These are phyloP conservation scores for Coryphaenoides rupestris DNA, from an alignment of 2,113 vertebrate genomes.

Conservation along the genomic window DNA sequence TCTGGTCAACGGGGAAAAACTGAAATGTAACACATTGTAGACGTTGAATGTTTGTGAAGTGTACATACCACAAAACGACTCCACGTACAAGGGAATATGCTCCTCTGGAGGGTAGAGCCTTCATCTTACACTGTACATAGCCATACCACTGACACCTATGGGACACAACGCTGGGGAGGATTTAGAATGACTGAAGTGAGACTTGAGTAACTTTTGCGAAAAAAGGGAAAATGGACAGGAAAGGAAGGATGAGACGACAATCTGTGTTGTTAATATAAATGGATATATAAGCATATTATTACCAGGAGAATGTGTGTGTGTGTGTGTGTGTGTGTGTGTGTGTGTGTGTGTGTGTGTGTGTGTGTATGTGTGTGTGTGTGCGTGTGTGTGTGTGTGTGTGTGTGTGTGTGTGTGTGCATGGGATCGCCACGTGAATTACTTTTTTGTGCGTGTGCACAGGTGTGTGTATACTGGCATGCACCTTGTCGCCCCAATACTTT, in stretches of 20 bases:
- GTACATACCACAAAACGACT: conserved; percentile 34
- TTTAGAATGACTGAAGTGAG: conserved; percentile 37
- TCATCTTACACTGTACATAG: conserved; percentile 64
- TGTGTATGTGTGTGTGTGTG: conserved; percentile 24
- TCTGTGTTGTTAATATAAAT: conserved; percentile 71
- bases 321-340: conserved; percentile 29
- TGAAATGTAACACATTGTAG: conserved; percentile 46
- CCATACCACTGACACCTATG: conserved; percentile 33
- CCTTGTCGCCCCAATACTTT: conserved; percentile 71
- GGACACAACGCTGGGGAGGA: conserved; percentile 16
- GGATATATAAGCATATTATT: conserved; percentile 67
- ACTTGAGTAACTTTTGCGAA: conserved; percentile 28
- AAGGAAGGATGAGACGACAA: conserved; percentile 70
- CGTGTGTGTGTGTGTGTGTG: conserved; percentile 4
- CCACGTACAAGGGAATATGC: conserved; percentile 38
- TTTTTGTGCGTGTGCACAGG: conserved; percentile 49
- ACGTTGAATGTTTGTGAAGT: conserved; percentile 46
- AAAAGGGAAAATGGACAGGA: conserved; percentile 41
- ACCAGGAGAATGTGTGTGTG: conserved; percentile 34
- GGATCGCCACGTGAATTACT: background rate
- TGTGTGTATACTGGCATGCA: conserved; percentile 63
- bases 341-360: conserved; percentile 5
- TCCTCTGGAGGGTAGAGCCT: conserved; percentile 30
- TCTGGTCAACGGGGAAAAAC: conserved; percentile 30
- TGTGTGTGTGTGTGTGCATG: conserved; percentile 18